Conservation (phyloP, 2,797 vertebrate species). For the Lagocephalus sceleratus region DNA sequence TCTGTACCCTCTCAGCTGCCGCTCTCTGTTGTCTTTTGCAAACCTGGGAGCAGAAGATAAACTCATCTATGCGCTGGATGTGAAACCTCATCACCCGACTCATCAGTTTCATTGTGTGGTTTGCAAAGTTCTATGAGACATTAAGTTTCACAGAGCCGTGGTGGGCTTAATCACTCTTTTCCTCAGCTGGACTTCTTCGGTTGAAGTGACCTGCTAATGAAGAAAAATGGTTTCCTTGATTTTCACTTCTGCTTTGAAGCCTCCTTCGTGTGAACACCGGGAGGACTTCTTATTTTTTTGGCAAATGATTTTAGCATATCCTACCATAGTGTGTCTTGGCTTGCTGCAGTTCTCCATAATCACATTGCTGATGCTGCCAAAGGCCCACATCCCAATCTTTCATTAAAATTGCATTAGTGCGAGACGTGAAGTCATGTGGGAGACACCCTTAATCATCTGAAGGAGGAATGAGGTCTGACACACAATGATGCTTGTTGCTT, state of each 20-base stretch:
- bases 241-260: slow-evolving; percentile 31
- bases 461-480: slow-evolving; percentile 36
- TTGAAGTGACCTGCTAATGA: slow-evolving; percentile 9
- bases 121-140: background rate
- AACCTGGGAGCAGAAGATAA: slow-evolving; percentile 1
- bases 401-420: slow-evolving; percentile 75
- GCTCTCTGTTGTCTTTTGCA: slow-evolving; percentile 28
- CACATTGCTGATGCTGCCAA: slow-evolving; percentile 62
- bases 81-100: background rate
- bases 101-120: background rate
- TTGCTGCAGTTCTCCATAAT: slow-evolving; percentile 56
- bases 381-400: slow-evolving; percentile 69
- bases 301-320: slow-evolving; percentile 6
- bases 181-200: slow-evolving; percentile 39
- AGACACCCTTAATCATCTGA: slow-evolving; percentile 51
- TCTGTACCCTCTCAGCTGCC: slow-evolving; percentile 47
- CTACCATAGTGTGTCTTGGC: slow-evolving; percentile 52
- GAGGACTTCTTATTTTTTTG: slow-evolving; percentile 9
- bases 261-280: background rate
- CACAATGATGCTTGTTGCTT: slow-evolving; percentile 27
- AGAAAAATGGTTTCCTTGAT: slow-evolving; percentile 1
- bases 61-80: slow-evolving; percentile 4
- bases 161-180: slow-evolving; percentile 8
- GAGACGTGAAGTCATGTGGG: slow-evolving; percentile 62
- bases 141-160: slow-evolving; percentile 7